Percentiles rank a stretch among this genome's conserved stretches.
phyloP scores from a whole-genome alignment of 2,888 invertebrate species.

The Aspidiotus rigidus region DNA sequence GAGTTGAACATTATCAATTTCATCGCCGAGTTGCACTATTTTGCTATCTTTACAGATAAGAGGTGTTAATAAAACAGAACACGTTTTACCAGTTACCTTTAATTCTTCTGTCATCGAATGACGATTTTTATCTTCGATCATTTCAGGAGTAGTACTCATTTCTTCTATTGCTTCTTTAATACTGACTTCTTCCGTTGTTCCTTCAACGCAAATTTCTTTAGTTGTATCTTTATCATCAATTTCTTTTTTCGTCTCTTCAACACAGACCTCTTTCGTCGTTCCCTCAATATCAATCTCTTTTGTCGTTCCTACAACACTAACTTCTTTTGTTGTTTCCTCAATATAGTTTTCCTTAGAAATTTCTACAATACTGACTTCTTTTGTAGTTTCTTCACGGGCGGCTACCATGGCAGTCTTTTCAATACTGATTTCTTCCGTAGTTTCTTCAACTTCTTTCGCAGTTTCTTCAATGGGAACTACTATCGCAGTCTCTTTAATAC shows the following conservation, averaged over 20 bases:
- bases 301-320: conserved; percentile 4
- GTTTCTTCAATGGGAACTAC: not conserved
- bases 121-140: not conserved
- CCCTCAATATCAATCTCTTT: conserved; percentile 4
- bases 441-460: not conserved
- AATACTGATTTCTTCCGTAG: not conserved
- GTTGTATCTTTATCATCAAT: not conserved
- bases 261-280: not conserved
- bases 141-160: not conserved
- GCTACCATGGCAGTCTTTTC: not conserved
- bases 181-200: no score
- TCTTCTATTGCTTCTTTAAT: not conserved
- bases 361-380: conserved; percentile 5
- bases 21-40: no score
- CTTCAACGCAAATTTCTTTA: no score
- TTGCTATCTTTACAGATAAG: no score
- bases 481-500: not conserved
- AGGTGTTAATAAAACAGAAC: no score
- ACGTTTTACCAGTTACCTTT: no score
- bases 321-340: not conserved
- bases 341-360: not conserved
- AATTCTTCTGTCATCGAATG: no score
- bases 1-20: no score
- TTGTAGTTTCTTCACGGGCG: not conserved
- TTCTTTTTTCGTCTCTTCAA: not conserved